Conservation (phyloP, 1,140 invertebrate genomes). For the Musca vetustissima region DNA sequence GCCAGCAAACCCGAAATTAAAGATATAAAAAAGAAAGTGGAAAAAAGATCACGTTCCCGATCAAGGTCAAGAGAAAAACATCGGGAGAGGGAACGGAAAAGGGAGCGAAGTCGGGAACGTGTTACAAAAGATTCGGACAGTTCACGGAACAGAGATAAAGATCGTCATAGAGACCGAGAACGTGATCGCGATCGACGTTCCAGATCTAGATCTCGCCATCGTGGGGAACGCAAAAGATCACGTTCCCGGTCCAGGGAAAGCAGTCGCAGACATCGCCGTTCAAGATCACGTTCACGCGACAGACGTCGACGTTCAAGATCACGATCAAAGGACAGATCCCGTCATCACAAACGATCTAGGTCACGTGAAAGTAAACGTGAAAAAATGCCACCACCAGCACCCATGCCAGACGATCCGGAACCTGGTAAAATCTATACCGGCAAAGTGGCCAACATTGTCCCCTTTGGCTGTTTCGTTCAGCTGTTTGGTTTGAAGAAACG, state of each 20-base stretch:
- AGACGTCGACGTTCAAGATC: constrained; percentile 36
- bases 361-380: constrained; percentile 27
- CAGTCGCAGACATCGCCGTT: not conserved
- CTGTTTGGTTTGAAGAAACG: constrained; percentile 84
- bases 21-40: not conserved
- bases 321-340: constrained; percentile 37
- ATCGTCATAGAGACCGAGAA: constrained; percentile 26
- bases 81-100: constrained; percentile 33
- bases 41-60: constrained; percentile 27
- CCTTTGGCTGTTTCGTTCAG: constrained; percentile 98
- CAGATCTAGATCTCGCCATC: not conserved
- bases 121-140: constrained; percentile 15
- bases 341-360: constrained; percentile 12
- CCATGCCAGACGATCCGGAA: constrained; percentile 65
- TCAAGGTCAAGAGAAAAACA: constrained; percentile 38
- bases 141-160: constrained; percentile 8
- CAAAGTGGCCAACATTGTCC: constrained; percentile 92
- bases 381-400: constrained; percentile 47
- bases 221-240: not conserved
- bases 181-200: not conserved
- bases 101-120: constrained; percentile 8
- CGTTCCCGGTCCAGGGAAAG: not conserved
- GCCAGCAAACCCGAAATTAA: not conserved
- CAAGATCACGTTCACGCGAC: constrained; percentile 6
- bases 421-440: constrained; percentile 86